Conservation (phyloP, 2,888 invertebrate species). For the Amphiduros pacificus region DNA sequence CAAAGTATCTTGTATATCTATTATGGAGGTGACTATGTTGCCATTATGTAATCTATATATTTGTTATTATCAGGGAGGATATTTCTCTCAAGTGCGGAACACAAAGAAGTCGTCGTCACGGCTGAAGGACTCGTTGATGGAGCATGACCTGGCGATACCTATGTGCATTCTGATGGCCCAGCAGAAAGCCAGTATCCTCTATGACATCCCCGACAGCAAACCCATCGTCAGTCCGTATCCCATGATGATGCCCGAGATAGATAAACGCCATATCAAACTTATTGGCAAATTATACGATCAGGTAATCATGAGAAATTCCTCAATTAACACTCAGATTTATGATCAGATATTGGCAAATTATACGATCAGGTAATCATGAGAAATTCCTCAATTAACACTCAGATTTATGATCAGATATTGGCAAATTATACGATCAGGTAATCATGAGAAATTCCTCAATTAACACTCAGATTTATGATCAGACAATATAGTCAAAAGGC, state of each 20-base stretch:
- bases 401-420: conserved; percentile 64
- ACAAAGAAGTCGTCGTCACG: conserved; percentile 93
- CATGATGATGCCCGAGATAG: conserved; percentile 5
- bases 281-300: conserved; percentile 77
- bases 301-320: conserved; percentile 50
- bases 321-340: neutral
- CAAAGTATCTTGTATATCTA: no score
- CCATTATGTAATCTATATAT: no score
- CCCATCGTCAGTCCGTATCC: neutral
- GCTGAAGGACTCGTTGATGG: conserved; percentile 91
- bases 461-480: neutral
- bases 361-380: conserved; percentile 67
- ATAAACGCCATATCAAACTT: conserved; percentile 66
- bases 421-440: conserved; percentile 71
- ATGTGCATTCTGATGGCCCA: conserved; percentile 94
- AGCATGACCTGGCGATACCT: conserved; percentile 84
- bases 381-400: neutral
- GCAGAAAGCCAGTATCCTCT: conserved; percentile 94
- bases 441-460: neutral
- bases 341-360: conserved; percentile 69
- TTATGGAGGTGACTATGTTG: no score
- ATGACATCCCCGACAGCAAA: conserved; percentile 41
- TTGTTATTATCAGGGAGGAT: conserved; percentile 75
- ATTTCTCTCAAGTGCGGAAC: conserved; percentile 94
- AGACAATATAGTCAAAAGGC: no score